Evolutionary conservation across 35 echinoderm and acorn worm genomes (phyloP).

Genomic region (Hemicentrotus pulcherrimus): DNA sequence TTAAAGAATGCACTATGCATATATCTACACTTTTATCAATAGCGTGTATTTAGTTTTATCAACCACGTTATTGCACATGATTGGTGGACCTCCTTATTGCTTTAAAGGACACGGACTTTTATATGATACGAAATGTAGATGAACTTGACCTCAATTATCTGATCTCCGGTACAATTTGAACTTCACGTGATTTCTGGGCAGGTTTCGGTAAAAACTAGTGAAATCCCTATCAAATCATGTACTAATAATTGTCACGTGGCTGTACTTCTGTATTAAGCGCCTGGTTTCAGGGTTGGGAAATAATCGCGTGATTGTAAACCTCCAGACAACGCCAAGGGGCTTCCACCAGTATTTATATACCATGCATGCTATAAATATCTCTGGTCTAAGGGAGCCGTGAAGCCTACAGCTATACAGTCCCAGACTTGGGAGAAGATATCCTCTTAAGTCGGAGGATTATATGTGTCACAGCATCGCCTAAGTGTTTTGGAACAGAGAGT

Average conservation of each 20-base stretch:
- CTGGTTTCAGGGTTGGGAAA: background rate
- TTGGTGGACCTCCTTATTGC: no score
- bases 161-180: background rate
- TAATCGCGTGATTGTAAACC: background rate
- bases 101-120: no score
- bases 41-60: no score
- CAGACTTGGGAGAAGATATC: background rate
- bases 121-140: no score
- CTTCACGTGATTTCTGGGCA: background rate
- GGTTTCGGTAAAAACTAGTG: background rate
- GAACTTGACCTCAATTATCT: no score
- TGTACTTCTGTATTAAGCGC: background rate
- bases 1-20: no score
- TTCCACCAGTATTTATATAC: background rate
- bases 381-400: background rate
- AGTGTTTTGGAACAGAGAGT: background rate
- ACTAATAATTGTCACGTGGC: background rate
- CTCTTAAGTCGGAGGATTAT: background rate
- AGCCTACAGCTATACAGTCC: background rate
- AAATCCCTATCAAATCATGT: background rate
- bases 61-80: no score
- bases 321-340: background rate
- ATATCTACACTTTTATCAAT: no score
- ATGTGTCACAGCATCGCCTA: background rate
- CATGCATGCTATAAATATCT: background rate